A percentile compares a stretch with the other conserved stretches of the same genome.
Conservation (phyloP, 64 coral and sea anemone species). For the Cladopsammia gracilis region DNA sequence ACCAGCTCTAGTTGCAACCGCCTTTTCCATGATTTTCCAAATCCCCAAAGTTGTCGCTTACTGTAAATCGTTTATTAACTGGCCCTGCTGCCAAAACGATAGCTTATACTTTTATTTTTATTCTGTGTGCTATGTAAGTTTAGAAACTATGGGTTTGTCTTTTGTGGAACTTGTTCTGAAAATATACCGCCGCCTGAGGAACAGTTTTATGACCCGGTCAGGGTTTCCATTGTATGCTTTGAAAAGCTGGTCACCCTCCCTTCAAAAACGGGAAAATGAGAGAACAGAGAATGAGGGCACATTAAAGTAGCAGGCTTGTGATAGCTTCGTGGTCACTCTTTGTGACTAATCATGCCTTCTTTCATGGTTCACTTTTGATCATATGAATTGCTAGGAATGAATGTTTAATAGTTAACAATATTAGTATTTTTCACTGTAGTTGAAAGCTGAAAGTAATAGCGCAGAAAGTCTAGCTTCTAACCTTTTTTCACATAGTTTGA, state of each 20-base stretch:
- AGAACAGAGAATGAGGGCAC: slow-evolving; percentile 70
- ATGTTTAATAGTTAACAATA: not conserved
- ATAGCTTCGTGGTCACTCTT: not conserved
- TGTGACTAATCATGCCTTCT: too few species aligned
- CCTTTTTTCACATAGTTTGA: too few species aligned
- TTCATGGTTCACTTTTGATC: not conserved
- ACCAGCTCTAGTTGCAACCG: too few species aligned
- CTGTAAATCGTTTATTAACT: too few species aligned
- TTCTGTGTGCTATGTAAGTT: not conserved
- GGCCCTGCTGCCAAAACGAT: not conserved
- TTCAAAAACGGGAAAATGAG: slow-evolving; percentile 84
- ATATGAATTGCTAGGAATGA: slow-evolving; percentile 12
- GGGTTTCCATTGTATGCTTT: slow-evolving; percentile 91
- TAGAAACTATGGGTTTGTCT: slow-evolving; percentile 97
- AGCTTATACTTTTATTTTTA: not conserved
- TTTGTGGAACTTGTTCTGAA: slow-evolving; percentile 92
- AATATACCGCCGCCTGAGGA: slow-evolving; percentile 90
- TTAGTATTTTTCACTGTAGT: not conserved
- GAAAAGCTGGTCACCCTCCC: slow-evolving; percentile 82
- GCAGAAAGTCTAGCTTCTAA: too few species aligned
- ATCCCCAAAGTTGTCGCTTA: too few species aligned
- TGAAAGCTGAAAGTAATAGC: not conserved
- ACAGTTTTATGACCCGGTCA: slow-evolving; percentile 96
- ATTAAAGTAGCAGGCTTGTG: not conserved
- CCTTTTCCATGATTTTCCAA: too few species aligned